These are phyloP conservation scores for Oxyura jamaicensis DNA, from an alignment of 2,113 vertebrate species.

Conservation along the genomic window DNA sequence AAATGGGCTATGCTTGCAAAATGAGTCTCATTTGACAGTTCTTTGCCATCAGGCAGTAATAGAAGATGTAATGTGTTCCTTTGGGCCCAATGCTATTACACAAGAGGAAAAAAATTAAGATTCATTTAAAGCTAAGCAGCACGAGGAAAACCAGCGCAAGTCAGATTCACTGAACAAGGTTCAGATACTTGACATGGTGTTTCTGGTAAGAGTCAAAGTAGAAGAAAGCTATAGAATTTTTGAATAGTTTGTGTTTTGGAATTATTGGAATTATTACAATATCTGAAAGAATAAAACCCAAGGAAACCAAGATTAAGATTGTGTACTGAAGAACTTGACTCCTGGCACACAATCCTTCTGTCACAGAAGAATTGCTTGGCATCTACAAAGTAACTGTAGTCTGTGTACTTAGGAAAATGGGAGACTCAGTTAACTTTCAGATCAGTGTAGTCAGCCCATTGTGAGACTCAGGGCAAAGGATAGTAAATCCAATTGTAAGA, in stretches of 20 bases:
- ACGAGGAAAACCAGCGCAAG: not conserved
- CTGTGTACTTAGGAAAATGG: not conserved
- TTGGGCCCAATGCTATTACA: conserved; percentile 41
- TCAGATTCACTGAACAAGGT: not conserved
- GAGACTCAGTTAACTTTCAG: not conserved
- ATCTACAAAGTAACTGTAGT: not conserved
- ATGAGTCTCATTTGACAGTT: conserved; percentile 31
- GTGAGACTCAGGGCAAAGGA: not conserved
- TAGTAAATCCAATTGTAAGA: not conserved
- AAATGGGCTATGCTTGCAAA: conserved; percentile 19
- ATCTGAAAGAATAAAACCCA: not conserved
- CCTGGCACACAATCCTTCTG: not conserved
- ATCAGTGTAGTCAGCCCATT: not conserved
- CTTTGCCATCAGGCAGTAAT: conserved; percentile 54
- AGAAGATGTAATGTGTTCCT: conserved; percentile 52
- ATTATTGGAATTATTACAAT: not conserved
- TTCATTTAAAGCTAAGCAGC: conserved; percentile 53
- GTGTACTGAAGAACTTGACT: not conserved
- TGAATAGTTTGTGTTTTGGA: not conserved
- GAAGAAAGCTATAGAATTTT: not conserved
- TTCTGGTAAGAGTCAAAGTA: not conserved
- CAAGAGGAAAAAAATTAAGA: conserved; percentile 48
- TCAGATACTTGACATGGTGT: not conserved
- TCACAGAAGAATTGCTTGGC: not conserved
- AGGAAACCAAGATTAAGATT: not conserved